Evolutionary conservation across 2,797 vertebrate species (phyloP).

Genomic region (Siniperca scherzeri): DNA sequence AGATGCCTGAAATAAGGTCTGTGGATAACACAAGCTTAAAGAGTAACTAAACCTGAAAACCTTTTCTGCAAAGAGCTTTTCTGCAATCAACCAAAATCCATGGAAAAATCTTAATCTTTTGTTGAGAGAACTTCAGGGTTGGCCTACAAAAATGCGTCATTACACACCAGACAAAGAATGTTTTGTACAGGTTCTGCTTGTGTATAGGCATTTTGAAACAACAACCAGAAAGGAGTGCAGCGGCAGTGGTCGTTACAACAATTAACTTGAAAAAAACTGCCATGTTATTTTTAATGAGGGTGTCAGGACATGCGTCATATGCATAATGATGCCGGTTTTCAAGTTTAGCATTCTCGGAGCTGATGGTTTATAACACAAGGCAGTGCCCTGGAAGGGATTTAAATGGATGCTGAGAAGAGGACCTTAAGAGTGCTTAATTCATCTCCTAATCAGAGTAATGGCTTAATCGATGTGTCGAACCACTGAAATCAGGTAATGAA

Average conservation of each 20-base stretch:
- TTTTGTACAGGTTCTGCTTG: neutral
- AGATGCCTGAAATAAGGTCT: too few species aligned
- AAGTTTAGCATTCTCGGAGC: constrained; percentile 6
- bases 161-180: neutral
- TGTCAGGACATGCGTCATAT: constrained; percentile 23
- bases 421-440: constrained; percentile 56
- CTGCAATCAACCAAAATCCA: too few species aligned
- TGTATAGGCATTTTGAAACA: neutral
- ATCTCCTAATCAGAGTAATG: constrained; percentile 66
- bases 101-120: too few species aligned
- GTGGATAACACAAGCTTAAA: too few species aligned
- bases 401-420: constrained; percentile 40
- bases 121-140: too few species aligned
- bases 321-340: constrained; percentile 32
- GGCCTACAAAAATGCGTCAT: neutral
- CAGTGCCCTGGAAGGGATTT: constrained; percentile 8
- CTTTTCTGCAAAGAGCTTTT: too few species aligned
- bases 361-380: constrained; percentile 2
- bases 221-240: neutral
- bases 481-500: constrained; percentile 62
- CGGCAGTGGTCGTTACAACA: constrained; percentile 14
- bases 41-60: too few species aligned
- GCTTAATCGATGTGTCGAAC: constrained; percentile 63
- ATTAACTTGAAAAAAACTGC: constrained; percentile 17
- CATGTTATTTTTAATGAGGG: constrained; percentile 11